Evolutionary conservation across 37 sponge, comb jelly and placozoan species (phyloP), one percentile per base, ranked within the genome.

Genomic region (Corticium candelabrum): DNA sequence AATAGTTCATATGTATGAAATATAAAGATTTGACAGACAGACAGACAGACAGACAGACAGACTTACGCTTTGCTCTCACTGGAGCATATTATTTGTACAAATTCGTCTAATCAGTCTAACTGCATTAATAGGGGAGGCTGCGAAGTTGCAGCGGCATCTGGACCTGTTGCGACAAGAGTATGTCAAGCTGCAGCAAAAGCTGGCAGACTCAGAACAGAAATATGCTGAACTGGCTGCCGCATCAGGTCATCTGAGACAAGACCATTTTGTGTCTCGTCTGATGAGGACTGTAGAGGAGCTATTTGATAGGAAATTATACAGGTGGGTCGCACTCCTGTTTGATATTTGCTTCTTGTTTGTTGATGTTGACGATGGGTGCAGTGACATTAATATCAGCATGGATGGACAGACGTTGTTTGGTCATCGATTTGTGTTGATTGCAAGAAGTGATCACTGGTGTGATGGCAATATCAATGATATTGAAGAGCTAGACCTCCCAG

Each of bases 151-250:
- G 80, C 86, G 89, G 40, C 93, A 95, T 78, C 84, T 95, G 68
- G 76, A 82, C 33, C 90, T 95, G 39, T 86, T 95, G 77, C 83
- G 85, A 38, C 93, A 91, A 84, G 86, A 95, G 86, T 92, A 95
- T 78, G 84, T 82, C 37, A 92, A 89, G 82, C 88, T 95, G 34
- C 96, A 95, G 77, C 83, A 83, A 41, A 84, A 81, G 35, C 81
- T 89, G 62, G 74, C 75, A 3, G 87, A 95, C 76, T 69, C 89
- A 41, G 96, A 95, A 57, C 92, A 89, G 84, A 82, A 79, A 69
- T 89, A 95, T 81, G 76, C 81, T 1, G 79, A 70, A 29, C 76
- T 92, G n/a, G 81, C 90, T 3, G 76, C 86, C 5, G 73, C 77
- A 1, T 87, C 84, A 32, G 41, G 78, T 40, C 75, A 77, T 4